phyloP scores from a whole-genome alignment of 2,113 vertebrate genomes.

The Forbesichthys agassizii region DNA sequence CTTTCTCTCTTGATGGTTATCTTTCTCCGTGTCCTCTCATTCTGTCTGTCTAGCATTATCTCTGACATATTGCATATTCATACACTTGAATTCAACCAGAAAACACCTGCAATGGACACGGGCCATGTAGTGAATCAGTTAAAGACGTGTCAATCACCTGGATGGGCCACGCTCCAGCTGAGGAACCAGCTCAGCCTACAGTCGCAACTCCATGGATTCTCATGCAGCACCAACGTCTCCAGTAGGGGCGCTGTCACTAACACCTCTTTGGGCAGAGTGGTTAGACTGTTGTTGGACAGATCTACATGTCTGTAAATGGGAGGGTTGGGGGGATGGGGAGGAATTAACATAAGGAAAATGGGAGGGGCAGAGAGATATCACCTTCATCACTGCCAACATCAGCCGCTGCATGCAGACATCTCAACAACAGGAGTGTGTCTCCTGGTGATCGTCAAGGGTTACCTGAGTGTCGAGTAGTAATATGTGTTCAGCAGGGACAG shows the following conservation, averaged over 20 bases:
- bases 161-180: conserved; percentile 77
- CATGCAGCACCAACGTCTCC: conserved; percentile 86
- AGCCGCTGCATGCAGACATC: not conserved
- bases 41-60: too few species aligned
- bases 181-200: conserved; percentile 83
- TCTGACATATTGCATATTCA: not conserved
- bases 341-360: not conserved
- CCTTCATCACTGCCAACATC: conserved; percentile 12
- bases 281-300: conserved; percentile 87
- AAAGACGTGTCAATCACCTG: conserved; percentile 71
- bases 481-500: conserved; percentile 84
- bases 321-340: not conserved
- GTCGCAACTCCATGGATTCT: conserved; percentile 90
- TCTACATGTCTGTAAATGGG: conserved; percentile 81
- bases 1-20: too few species aligned
- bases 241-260: conserved; percentile 81
- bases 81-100: not conserved
- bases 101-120: not conserved
- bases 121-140: not conserved
- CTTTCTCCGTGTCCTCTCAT: too few species aligned
- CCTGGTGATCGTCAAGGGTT: conserved; percentile 15
- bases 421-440: too few species aligned
- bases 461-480: conserved; percentile 84
- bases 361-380: not conserved
- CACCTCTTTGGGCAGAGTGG: conserved; percentile 71